These are phyloP conservation scores for Nomada ruficornis DNA, from an alignment of 2,888 invertebrate genomes.

Conservation along the genomic window DNA sequence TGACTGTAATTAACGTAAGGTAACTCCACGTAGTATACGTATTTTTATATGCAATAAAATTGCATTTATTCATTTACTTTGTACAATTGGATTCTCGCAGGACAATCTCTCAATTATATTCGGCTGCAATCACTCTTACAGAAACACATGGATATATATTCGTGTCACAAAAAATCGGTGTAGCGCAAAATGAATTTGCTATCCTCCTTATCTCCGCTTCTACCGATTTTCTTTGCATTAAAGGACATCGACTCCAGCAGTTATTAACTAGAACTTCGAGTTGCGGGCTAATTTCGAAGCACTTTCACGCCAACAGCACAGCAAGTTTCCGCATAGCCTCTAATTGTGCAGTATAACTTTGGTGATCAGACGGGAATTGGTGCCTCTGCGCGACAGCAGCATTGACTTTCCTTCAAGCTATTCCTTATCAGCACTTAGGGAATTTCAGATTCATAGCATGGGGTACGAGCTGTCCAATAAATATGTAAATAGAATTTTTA, in stretches of 20 bases:
- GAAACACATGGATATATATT: no score
- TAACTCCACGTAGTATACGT: no score
- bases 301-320: conserved; percentile 4
- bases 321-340: conserved; percentile 3
- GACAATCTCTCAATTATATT: no score
- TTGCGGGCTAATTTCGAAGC: conserved; percentile 4
- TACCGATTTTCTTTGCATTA: neutral
- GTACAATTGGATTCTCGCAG: no score
- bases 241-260: neutral
- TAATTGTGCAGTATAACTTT: conserved; percentile 22
- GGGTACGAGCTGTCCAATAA: conserved; percentile 3
- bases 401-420: neutral
- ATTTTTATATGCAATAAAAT: no score
- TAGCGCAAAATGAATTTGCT: no score
- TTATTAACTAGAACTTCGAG: neutral
- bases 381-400: conserved; percentile 10
- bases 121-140: no score
- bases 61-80: no score
- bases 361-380: conserved; percentile 13
- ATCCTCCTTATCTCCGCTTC: neutral
- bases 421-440: neutral
- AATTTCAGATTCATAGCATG: conserved; percentile 7
- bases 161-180: neutral
- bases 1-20: no score
- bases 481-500: conserved; percentile 31